Evolutionary conservation across 1,140 invertebrate genomes (phyloP), one percentile per base, ranked within the genome.

Genomic region (Ladona fulva): DNA sequence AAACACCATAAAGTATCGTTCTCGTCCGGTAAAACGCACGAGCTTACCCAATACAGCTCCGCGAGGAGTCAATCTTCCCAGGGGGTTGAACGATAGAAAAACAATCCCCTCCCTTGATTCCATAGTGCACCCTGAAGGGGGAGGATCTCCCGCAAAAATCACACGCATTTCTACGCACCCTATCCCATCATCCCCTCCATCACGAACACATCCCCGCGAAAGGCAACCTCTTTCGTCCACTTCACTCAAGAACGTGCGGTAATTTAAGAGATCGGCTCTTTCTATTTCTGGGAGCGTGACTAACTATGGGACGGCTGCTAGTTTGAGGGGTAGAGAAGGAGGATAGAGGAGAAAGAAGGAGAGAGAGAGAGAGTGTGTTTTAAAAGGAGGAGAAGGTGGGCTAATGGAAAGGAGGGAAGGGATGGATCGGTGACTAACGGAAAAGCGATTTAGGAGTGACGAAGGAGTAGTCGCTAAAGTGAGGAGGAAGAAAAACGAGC

Each of bases 221-320:
- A 66, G 52, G 3, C 16, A 66, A 66, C n/a, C 52, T 66, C 52
- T 66, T 66, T 66, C 52, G 52, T 66, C 52, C 52, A 66, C 52
- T 66, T 66, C 52, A 66, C 52, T 66, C 52, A 66, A 66, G 52
- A 66, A 66, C 52, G 52, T 12, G 52, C 52, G 52, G 52, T 66
- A 66, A 66, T 66, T 66, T 66, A 66, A 66, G 52, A 16, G 52
- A 66, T 66, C 52, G 52, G 16, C 12, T 66, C 52, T 22, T 12
- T 66, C 52, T 66, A 66, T 66, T 66, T 66, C 52, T 66, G 52
- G 52, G 52, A 66, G 52, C 52, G 52, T 66, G 52, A 66, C 52
- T 66, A 66, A 66, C 52, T 66, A 66, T 66, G 52, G 52, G 52
- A 66, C 14, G 52, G 52, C 16, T 37, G 29, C 29, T 37, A 37